Evolutionary conservation across 2,888 invertebrate species (phyloP).

Genomic region (Lagria hirta): DNA sequence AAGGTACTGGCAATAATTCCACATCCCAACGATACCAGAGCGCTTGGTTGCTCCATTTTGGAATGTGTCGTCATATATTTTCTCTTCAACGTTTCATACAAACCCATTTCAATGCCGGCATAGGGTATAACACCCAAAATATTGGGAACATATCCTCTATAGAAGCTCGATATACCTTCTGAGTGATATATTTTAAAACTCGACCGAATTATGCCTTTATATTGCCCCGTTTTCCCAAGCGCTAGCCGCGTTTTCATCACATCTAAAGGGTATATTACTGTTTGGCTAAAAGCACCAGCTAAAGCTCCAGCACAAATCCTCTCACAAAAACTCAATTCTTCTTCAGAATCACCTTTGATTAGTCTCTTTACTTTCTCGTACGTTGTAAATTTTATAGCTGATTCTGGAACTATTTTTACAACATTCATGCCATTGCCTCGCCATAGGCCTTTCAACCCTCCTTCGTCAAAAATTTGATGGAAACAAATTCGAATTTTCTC

Average conservation of each 20-base stretch:
- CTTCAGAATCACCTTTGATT: constrained; percentile 75
- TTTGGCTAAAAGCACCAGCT: constrained; percentile 95
- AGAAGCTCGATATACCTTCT: constrained; percentile 88
- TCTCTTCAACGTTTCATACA: constrained; percentile 96
- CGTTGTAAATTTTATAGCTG: constrained; percentile 95
- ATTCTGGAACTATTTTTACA: constrained; percentile 97
- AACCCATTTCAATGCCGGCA: constrained; percentile 97
- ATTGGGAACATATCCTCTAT: constrained; percentile 97
- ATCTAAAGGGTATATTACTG: constrained; percentile 97
- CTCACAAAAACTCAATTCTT: constrained; percentile 84
- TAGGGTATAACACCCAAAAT: constrained; percentile 96
- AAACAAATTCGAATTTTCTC: constrained; percentile 79
- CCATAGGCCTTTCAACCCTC: constrained; percentile 90
- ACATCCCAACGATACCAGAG: constrained; percentile 84
- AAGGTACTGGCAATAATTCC: constrained; percentile 93
- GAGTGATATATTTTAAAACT: constrained; percentile 81
- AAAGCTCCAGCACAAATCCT: constrained; percentile 92
- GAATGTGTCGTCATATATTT: constrained; percentile 80
- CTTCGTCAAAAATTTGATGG: constrained; percentile 86
- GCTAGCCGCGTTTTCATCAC: constrained; percentile 95
- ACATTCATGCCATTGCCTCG: constrained; percentile 98
- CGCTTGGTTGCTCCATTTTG: constrained; percentile 78
- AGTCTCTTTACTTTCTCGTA: constrained; percentile 94
- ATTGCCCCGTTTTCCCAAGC: constrained; percentile 93
- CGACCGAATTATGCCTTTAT: constrained; percentile 84